These are phyloP conservation scores for Zosterops borbonicus DNA, from an alignment of 2,113 vertebrate species.

Conservation along the genomic window DNA sequence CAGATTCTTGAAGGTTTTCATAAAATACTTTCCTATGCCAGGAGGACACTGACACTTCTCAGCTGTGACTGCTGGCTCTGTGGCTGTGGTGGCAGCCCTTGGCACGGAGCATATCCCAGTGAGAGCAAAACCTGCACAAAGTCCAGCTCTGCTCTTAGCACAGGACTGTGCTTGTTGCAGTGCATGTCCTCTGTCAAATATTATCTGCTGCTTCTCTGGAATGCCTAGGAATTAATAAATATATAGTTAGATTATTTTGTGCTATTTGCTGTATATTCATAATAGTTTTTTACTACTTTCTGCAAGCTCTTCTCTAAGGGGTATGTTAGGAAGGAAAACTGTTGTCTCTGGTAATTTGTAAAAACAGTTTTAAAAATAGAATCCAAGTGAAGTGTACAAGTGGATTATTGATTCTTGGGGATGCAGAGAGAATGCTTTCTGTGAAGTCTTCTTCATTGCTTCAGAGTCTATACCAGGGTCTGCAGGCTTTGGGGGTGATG, in stretches of 20 bases:
- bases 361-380: constrained; percentile 41
- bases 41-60: background rate
- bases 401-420: background rate
- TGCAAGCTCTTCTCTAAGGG: background rate
- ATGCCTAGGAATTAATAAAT: background rate
- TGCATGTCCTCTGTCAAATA: background rate
- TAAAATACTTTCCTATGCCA: background rate
- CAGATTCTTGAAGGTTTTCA: background rate
- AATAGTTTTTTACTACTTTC: background rate
- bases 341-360: background rate
- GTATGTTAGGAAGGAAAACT: background rate
- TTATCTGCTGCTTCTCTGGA: background rate
- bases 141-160: background rate
- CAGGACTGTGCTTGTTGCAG: background rate
- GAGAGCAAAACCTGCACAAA: background rate
- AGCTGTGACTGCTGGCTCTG: background rate
- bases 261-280: background rate
- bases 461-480: background rate
- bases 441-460: background rate
- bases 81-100: background rate
- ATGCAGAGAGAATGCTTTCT: background rate
- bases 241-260: background rate
- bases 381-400: background rate
- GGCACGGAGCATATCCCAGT: background rate
- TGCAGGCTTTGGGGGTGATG: background rate